A percentile compares a stretch with the other conserved stretches of the same genome.
Conservation (phyloP, 2,888 invertebrate genomes). For the Tricholauxania praeusta region DNA sequence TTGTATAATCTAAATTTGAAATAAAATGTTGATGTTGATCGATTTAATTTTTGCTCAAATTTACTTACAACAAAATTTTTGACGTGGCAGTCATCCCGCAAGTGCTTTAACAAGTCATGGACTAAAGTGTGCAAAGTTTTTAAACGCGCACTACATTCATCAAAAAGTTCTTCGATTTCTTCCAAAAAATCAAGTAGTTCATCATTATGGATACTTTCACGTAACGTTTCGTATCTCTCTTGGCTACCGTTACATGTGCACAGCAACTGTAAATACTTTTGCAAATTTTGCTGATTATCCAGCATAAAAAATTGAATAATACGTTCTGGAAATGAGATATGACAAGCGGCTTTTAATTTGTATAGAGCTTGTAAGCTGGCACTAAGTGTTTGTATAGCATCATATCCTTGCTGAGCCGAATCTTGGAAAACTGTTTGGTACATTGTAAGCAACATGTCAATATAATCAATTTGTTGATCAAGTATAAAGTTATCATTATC, state of each 20-base stretch:
- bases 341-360: constrained; percentile 36
- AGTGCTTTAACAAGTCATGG: constrained; percentile 28
- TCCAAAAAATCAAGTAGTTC: constrained; percentile 22
- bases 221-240: not conserved
- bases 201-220: not conserved
- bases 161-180: constrained; percentile 38
- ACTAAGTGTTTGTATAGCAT: constrained; percentile 30
- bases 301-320: constrained; percentile 45
- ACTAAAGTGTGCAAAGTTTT: constrained; percentile 21
- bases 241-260: constrained; percentile 17
- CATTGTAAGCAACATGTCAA: constrained; percentile 52
- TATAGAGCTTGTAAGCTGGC: constrained; percentile 32
- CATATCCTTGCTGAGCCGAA: constrained; percentile 24
- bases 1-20: too few species aligned
- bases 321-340: constrained; percentile 41
- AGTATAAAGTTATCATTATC: constrained; percentile 45
- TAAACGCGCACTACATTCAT: constrained; percentile 38
- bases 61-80: constrained; percentile 41
- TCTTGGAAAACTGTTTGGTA: constrained; percentile 42
- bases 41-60: too few species aligned
- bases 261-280: constrained; percentile 37
- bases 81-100: constrained; percentile 24
- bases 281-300: constrained; percentile 41
- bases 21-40: too few species aligned
- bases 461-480: constrained; percentile 53